These are phyloP conservation scores for Papilio elwesi DNA, from an alignment of 2,888 invertebrate species.

Conservation along the genomic window DNA sequence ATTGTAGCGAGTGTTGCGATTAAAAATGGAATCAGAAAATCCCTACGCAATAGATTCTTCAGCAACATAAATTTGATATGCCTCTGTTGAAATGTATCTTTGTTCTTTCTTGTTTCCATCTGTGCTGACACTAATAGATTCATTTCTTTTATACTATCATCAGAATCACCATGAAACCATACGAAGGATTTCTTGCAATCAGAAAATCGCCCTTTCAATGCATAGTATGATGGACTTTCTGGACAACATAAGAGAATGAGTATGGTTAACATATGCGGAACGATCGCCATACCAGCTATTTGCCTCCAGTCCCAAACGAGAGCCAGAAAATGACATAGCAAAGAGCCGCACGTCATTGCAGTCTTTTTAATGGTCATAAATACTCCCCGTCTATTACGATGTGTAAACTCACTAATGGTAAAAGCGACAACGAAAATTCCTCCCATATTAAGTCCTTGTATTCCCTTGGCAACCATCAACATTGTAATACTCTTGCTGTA, in stretches of 20 bases:
- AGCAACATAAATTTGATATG: slow-evolving; percentile 21
- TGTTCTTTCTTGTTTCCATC: slow-evolving; percentile 39
- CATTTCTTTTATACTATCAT: slow-evolving; percentile 50
- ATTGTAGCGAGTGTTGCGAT: slow-evolving; percentile 51
- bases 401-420: slow-evolving; percentile 52
- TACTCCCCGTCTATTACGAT: slow-evolving; percentile 52
- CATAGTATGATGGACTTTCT: slow-evolving; percentile 54
- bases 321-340: slow-evolving; percentile 51
- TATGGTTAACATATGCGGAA: slow-evolving; percentile 41
- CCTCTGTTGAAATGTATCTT: background rate
- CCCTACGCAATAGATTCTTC: slow-evolving; percentile 46
- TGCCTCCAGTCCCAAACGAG: slow-evolving; percentile 52
- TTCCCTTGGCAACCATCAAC: slow-evolving; percentile 49
- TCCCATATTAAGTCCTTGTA: slow-evolving; percentile 52
- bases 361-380: slow-evolving; percentile 51
- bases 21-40: slow-evolving; percentile 53
- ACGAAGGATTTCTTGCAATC: slow-evolving; percentile 51
- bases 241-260: slow-evolving; percentile 53
- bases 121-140: slow-evolving; percentile 48
- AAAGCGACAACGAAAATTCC: slow-evolving; percentile 50
- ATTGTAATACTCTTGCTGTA: slow-evolving; percentile 46
- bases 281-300: slow-evolving; percentile 46
- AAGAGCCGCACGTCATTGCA: slow-evolving; percentile 44
- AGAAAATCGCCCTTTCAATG: slow-evolving; percentile 48
- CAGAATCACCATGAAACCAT: slow-evolving; percentile 53